Base-by-base conservation (phyloP, 1,140 invertebrate genomes). In the Drosophila subpulchrella region DNA sequence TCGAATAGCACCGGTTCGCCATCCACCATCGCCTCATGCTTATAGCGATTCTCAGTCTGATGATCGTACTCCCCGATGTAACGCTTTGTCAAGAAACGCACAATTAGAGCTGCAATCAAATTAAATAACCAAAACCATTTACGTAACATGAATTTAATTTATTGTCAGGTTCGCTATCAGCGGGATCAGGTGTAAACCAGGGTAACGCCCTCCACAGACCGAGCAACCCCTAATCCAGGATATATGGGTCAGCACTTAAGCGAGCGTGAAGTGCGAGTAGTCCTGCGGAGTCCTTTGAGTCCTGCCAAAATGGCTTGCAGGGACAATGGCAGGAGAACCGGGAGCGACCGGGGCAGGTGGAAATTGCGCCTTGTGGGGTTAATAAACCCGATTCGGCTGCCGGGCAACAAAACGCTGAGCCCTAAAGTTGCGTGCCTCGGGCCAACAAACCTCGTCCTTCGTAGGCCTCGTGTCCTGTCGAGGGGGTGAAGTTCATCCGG, bases 41-140 rank as follows among this genome's bases (percentile, higher is more conserved):
- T 98, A 91, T 98, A 98, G 86, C 96, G 95, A 82, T 96, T 97
- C 92, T 98, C 97, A 97, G 96, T 95, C 93, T 97, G 96, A 93
- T 98, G 97, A 92, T 98, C 97, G 92, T 98, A 98, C 93, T 98
- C 97, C 47, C 97, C 97, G 66, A 98, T 98, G 92, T 97, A 98
- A 72, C 97, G 93, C 84, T 96, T 96, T 0, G 97, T 98, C 46
- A 98, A 93, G 91, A 97, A 98, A 75, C 97, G 94, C 47, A 98
- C 97, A 36, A 96, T 97, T 83, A 98, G 84, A 39, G 97, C 97
- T 98, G 95, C 60, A 95, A 95, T 85, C 75, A 91, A 81, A 65
- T 71, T 74, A 56, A 81, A 67, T 54, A 58, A 39, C 27, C 15
- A 41, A 62, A 30, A 62, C 48, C 75, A 68, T 79, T 83, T 76